Evolutionary conservation across 2,888 invertebrate genomes (phyloP).

Genomic region (Lamproptera curius): DNA sequence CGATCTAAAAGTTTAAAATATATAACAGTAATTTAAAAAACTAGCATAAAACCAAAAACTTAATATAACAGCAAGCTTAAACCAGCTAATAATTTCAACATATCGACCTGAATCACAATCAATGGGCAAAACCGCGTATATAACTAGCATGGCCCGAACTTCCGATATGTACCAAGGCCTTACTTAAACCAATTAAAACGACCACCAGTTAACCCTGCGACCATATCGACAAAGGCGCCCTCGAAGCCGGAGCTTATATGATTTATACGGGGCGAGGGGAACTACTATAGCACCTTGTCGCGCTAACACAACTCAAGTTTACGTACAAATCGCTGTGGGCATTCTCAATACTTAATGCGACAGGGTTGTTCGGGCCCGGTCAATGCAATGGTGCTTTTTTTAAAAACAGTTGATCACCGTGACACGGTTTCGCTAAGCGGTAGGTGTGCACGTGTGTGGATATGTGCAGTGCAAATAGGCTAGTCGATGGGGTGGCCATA

Average conservation of each 20-base stretch:
- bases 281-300: constrained; percentile 27
- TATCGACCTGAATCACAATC: no score
- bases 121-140: no score
- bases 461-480: constrained; percentile 25
- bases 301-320: constrained; percentile 12
- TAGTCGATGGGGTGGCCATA: background rate
- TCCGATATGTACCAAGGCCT: no score
- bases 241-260: constrained; percentile 27
- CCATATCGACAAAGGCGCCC: constrained; percentile 28
- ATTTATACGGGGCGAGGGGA: constrained; percentile 30
- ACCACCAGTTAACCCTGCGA: constrained; percentile 35
- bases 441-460: constrained; percentile 29
- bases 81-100: no score
- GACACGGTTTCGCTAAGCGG: constrained; percentile 36
- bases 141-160: no score
- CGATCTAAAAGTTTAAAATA: no score
- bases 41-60: no score
- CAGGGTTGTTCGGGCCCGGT: constrained; percentile 29
- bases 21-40: no score
- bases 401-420: constrained; percentile 68
- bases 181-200: constrained; percentile 27
- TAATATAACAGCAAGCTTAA: no score
- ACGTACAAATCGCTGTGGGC: constrained; percentile 14
- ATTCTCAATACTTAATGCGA: constrained; percentile 18
- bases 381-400: constrained; percentile 42